Base-by-base conservation (phyloP, 2,888 invertebrate species). In the Atethmia centrago region DNA sequence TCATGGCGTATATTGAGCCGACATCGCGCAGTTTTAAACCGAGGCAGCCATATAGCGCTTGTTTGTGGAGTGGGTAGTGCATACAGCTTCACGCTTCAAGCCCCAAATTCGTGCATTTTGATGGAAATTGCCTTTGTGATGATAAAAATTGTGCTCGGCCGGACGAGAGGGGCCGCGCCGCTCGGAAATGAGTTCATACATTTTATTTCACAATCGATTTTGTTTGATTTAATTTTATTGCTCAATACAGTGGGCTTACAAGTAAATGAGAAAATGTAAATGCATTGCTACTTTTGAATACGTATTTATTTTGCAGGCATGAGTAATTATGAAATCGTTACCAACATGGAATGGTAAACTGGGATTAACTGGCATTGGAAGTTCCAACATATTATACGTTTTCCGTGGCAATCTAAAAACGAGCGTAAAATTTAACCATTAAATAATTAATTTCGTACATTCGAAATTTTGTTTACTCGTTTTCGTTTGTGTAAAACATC, bases 121-220 rank as follows among this genome's bases (percentile, higher is more conserved):
- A 94, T 94, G 92, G 91, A 88, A 92, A 91, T 90, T 91, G 92
- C 92, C 92, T 94, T 94, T 94, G 94, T 93, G 91, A 92, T 92
- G 92, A 94, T 90, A 94, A 94, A 94, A 92, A 92, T 88, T 88
- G 90, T 88, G 90, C 85, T 89, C 91, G 89, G 85, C 90, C 90
- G 89, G 89, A 88, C 90, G 90, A 89, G 89, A 89, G 91, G 88
- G 85, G 82, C 73, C 76, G 65, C 76, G 65, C 65, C 86, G 88
- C 80, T 89, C 91, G 95, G 95, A 94, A 95, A 94, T 95, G 93
- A 93, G 92, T 92, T 90, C 90, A 92, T 93, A 91, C 93, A 92
- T 92, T 94, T 92, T 92, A 92, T 93, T 91, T 89, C 90, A 89
- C 91, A 91, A 92, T 93, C 92, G 92, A 92, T 92, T 92, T 89